phyloP scores from a whole-genome alignment of 1,140 invertebrate genomes.

The Drosophila watanabei region DNA sequence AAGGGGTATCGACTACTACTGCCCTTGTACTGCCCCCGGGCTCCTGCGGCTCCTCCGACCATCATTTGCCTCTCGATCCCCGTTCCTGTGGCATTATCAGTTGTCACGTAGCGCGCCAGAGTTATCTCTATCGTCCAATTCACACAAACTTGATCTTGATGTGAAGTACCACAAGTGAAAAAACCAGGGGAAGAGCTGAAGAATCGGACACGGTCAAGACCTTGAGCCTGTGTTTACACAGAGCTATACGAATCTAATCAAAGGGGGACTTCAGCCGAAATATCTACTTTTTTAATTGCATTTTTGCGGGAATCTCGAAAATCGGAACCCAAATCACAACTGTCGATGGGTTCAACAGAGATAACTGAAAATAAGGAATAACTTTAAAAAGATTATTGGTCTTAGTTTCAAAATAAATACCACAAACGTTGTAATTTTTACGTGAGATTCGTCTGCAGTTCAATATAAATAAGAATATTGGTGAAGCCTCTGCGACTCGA shows the following conservation, averaged over 20 bases:
- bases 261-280: slow-evolving; percentile 7
- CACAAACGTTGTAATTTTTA: not conserved
- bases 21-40: slow-evolving; percentile 11
- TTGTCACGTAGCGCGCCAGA: slow-evolving; percentile 43
- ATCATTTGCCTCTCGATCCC: slow-evolving; percentile 13
- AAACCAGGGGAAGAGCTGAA: slow-evolving; percentile 17
- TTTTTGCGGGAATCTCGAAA: not conserved
- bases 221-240: slow-evolving; percentile 32
- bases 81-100: slow-evolving; percentile 42
- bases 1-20: slow-evolving; percentile 9
- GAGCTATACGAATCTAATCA: slow-evolving; percentile 33
- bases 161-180: slow-evolving; percentile 44
- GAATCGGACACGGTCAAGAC: slow-evolving; percentile 22
- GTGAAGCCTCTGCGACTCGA: not conserved
- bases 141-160: slow-evolving; percentile 43
- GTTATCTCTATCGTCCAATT: slow-evolving; percentile 27
- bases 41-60: not conserved
- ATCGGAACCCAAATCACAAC: not conserved
- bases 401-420: not conserved
- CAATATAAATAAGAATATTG: not conserved
- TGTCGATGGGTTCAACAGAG: not conserved
- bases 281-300: slow-evolving; percentile 11
- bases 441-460: not conserved
- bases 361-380: too few species aligned
- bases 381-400: not conserved